Evolutionary conservation across 2,797 vertebrate species (phyloP), one percentile per base, ranked within the genome.

Genomic region (Avahi laniger): DNA sequence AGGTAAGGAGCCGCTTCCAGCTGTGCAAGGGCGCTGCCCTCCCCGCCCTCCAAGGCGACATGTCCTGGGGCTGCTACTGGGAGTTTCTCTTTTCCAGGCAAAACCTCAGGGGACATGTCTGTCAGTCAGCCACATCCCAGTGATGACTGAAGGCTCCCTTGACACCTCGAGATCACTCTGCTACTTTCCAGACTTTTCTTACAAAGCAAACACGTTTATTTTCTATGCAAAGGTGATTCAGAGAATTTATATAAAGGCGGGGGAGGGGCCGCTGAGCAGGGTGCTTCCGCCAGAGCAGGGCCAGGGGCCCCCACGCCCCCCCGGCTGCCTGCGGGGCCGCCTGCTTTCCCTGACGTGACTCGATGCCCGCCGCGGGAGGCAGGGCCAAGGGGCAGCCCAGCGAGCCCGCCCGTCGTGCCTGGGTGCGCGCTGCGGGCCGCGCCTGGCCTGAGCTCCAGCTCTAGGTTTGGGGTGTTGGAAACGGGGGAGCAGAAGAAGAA

Each of bases 201-300:
- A 97, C 95, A 98, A 98, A 97, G 97, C 97, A 97, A 97, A 98
- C 97, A 97, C 95, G 97, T 97, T 97, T 97, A 95, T 98, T 98
- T 97, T 97, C 96, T 98, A 97, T 97, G 97, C 97, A 98, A 98
- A 97, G 93, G 89, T 97, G 97, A 98, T 97, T 97, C 92, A 90
- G 96, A 98, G 96, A 97, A 91, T 97, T 97, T 94, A 95, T 97
- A 98, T 96, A 98, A 98, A 97, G 95, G 94, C 0, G 11, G 89
- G 92, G 80, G 35, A 35, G 22, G 84, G 96, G 54, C 54, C 69
- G 89, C 79, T 11, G 52, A 91, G 81, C 93, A 92, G 87, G 96
- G 87, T 80, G 70, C 84, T 73, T 89, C 94, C 28, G 79, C 35
- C 24, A 14, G 35, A 35, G 57, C 52, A 80, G 54, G 81, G 46